phyloP scores from a whole-genome alignment of 1,140 invertebrate genomes.

The Plectrocnemia conspersa region DNA sequence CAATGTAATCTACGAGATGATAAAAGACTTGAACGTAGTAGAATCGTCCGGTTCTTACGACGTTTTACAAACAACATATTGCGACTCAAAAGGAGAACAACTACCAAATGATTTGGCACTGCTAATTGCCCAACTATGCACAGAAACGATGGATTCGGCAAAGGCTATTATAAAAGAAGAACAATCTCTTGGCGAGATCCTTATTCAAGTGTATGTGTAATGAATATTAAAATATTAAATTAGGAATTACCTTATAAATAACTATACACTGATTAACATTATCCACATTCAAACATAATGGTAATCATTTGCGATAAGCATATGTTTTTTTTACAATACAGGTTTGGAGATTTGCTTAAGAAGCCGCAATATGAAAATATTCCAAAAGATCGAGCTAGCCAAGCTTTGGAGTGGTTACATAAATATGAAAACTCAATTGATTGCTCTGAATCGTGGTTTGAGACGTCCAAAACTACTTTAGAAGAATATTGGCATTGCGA shows the following conservation, averaged over 20 bases:
- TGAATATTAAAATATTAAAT: constrained; percentile 16
- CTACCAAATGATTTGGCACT: neutral
- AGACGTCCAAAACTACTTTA: constrained; percentile 54
- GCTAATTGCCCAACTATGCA: neutral
- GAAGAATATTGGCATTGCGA: constrained; percentile 55
- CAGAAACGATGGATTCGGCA: constrained; percentile 4
- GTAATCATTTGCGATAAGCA: too few relatives aligned
- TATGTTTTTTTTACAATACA: constrained; percentile 12
- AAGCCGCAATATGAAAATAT: constrained; percentile 35
- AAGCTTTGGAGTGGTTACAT: constrained; percentile 53
- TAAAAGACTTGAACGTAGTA: constrained; percentile 47
- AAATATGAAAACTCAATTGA: constrained; percentile 55
- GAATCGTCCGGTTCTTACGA: constrained; percentile 34
- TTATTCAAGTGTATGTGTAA: constrained; percentile 43
- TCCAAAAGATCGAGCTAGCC: constrained; percentile 38
- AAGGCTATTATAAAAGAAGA: constrained; percentile 37
- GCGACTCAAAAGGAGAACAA: constrained; percentile 1
- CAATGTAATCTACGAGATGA: constrained; percentile 58
- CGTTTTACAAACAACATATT: constrained; percentile 1
- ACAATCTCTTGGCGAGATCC: constrained; percentile 47
- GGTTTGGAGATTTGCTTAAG: constrained; percentile 34
- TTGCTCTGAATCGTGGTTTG: constrained; percentile 55
- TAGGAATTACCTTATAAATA: too few relatives aligned
- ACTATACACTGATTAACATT: too few relatives aligned
- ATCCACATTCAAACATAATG: too few relatives aligned